These are phyloP conservation scores for Actinia equina DNA, from an alignment of 64 coral and sea anemone species.

Conservation along the genomic window DNA sequence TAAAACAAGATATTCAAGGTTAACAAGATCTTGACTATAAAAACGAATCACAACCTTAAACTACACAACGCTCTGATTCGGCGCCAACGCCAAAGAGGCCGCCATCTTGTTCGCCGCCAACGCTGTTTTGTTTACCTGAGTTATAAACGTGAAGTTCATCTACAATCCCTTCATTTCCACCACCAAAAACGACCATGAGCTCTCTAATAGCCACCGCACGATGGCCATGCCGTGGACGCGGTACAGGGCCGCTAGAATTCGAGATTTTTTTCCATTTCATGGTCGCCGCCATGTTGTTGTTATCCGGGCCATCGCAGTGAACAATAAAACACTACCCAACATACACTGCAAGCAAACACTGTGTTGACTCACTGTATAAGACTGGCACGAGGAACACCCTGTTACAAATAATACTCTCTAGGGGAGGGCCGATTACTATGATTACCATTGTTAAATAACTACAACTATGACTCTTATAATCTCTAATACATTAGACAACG, in stretches of 20 bases:
- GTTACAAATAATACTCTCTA: not conserved
- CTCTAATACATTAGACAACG: not conserved
- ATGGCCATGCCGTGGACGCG: conserved; percentile 96
- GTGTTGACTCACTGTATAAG: not conserved
- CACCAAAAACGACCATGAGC: conserved; percentile 98
- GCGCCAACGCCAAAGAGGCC: conserved; percentile 53
- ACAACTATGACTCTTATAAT: not conserved
- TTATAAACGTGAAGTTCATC: conserved; percentile 98
- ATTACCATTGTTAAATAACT: not conserved
- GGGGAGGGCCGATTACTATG: not conserved
- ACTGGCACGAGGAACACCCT: conserved; percentile 5
- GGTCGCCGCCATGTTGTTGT: conserved; percentile 99
- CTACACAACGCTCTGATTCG: conserved; percentile 40
- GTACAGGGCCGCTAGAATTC: conserved; percentile 98
- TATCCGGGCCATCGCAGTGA: conserved; percentile 86
- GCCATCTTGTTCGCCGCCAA: conserved; percentile 72
- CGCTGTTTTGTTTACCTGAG: conserved; percentile 77
- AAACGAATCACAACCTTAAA: conserved; percentile 29
- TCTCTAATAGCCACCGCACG: conserved; percentile 95
- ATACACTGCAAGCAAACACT: not conserved
- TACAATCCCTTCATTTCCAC: conserved; percentile 98
- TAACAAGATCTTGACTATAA: conserved; percentile 1
- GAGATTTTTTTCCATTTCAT: conserved; percentile 99
- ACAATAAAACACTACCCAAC: conserved; percentile 59
- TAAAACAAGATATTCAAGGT: conserved; percentile 31